Evolutionary conservation across 1,140 invertebrate genomes (phyloP), one percentile per base, ranked within the genome.

Genomic region (Parasteatoda tepidariorum): DNA sequence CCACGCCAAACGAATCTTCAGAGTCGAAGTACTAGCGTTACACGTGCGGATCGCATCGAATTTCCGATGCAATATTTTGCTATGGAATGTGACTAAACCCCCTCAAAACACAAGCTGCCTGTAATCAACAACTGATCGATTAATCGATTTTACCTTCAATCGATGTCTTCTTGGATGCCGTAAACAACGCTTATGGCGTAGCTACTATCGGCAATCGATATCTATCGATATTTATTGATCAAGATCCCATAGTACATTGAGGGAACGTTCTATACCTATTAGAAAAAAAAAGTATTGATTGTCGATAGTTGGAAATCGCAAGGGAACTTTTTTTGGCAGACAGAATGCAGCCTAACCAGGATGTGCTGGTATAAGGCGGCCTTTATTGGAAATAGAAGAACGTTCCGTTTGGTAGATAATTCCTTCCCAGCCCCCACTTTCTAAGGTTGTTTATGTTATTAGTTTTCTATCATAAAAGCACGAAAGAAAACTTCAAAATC

Each of bases 121-220:
- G 76, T 79, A 79, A 79, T 79, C 76, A 79, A 79, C 76, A 79
- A 66, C 62, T 79, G 76, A 79, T 79, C 76, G 76, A 79, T 68
- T 67, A 79, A 79, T 79, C 76, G 76, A 79, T 79, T 73, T 34
- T 48, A 57, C 18, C 26, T 67, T 79, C 41, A 61, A 79, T 79
- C 76, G 41, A 76, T 76, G 57, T 30, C 48, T 61, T 34, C 74
- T 28, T 78, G 38, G 76, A 61, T 68, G 76, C 76, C 76, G 64
- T 79, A 79, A 79, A 79, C 76, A 79, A 79, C 76, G 76, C 76
- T 79, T 79, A 79, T 79, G 62, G 76, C 76, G 76, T 64, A 79
- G 66, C 48, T 31, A 22, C 41, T 79, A 79, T 79, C 48, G 76
- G 38, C 48, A 79, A 79, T 79, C 76, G 76, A 79, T 79, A 68